Conservation (phyloP, 1,140 invertebrate species). For the Zophobas morio region DNA sequence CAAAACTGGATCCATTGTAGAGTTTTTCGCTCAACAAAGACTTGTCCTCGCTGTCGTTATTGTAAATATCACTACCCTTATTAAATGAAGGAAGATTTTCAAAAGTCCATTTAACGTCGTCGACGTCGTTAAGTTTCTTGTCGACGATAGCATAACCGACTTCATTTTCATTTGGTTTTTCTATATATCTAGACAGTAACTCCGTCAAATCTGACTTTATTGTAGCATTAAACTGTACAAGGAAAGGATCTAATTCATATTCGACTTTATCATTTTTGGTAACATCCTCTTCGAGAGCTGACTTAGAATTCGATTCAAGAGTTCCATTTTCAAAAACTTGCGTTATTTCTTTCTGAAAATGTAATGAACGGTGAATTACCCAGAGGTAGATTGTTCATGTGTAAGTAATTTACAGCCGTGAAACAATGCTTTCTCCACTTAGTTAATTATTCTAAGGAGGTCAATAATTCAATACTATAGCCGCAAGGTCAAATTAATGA, state of each 20-base stretch:
- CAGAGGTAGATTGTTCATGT: too few relatives aligned
- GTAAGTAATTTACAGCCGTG: too few relatives aligned
- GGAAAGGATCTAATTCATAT: slow-evolving; percentile 44
- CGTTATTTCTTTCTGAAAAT: slow-evolving; percentile 60
- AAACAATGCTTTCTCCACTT: too few relatives aligned
- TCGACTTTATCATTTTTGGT: slow-evolving; percentile 50
- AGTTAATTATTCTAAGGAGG: too few relatives aligned
- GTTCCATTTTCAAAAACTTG: slow-evolving; percentile 54
- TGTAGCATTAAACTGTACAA: slow-evolving; percentile 56
- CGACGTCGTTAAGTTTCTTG: slow-evolving; percentile 27
- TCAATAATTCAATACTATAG: too few relatives aligned
- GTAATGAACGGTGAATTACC: too few relatives aligned
- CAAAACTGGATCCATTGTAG: slow-evolving; percentile 31
- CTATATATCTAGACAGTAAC: slow-evolving; percentile 52
- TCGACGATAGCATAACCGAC: slow-evolving; percentile 8
- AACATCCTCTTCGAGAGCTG: slow-evolving; percentile 27
- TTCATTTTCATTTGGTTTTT: slow-evolving; percentile 19
- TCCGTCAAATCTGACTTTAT: slow-evolving; percentile 60
- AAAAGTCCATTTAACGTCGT: slow-evolving; percentile 36
- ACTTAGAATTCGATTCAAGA: slow-evolving; percentile 13
- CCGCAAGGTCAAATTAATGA: too few relatives aligned
- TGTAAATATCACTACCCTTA: slow-evolving; percentile 39
- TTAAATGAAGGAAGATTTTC: slow-evolving; percentile 39
- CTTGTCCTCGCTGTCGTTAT: slow-evolving; percentile 42
- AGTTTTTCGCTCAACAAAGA: slow-evolving; percentile 42